Conservation (phyloP, 1,140 invertebrate species). For the Drosophila biarmipes region DNA sequence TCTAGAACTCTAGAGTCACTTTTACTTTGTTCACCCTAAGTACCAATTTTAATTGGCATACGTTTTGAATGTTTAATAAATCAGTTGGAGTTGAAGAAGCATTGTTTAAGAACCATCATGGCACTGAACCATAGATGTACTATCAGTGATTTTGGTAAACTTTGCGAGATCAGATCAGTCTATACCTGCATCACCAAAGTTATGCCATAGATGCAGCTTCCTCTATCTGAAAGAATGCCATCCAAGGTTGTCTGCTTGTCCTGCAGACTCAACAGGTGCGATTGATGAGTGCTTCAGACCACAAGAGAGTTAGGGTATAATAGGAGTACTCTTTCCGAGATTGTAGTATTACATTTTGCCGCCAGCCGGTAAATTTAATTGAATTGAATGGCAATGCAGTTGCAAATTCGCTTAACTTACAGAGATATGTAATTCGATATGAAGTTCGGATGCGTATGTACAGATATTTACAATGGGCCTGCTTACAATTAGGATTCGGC, state of each 20-base stretch:
- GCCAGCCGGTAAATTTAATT: conserved; percentile 4
- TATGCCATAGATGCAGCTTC: too few species aligned
- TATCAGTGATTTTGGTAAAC: neutral
- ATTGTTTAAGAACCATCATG: too few species aligned
- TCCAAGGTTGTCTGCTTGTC: too few species aligned
- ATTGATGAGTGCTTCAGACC: too few species aligned
- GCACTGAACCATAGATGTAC: too few species aligned
- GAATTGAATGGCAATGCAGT: neutral
- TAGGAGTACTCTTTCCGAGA: too few species aligned
- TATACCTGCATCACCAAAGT: too few species aligned
- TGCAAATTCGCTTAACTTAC: conserved; percentile 19
- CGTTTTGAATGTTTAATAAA: neutral
- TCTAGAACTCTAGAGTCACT: neutral
- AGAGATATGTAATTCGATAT: conserved; percentile 1
- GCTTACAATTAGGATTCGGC: conserved; percentile 36
- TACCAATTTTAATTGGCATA: neutral
- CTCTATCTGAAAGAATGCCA: too few species aligned
- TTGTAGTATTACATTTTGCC: neutral
- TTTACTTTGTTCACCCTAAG: neutral
- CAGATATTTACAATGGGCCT: conserved; percentile 63
- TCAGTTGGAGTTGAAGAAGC: neutral
- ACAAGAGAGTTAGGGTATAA: too few species aligned
- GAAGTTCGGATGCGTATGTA: conserved; percentile 38
- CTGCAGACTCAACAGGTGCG: too few species aligned
- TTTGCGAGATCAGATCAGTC: too few species aligned